A percentile compares a stretch with the other conserved stretches of the same genome.
These are phyloP conservation scores for Stylophora pistillata DNA, from an alignment of 64 coral and sea anemone species.

Conservation along the genomic window DNA sequence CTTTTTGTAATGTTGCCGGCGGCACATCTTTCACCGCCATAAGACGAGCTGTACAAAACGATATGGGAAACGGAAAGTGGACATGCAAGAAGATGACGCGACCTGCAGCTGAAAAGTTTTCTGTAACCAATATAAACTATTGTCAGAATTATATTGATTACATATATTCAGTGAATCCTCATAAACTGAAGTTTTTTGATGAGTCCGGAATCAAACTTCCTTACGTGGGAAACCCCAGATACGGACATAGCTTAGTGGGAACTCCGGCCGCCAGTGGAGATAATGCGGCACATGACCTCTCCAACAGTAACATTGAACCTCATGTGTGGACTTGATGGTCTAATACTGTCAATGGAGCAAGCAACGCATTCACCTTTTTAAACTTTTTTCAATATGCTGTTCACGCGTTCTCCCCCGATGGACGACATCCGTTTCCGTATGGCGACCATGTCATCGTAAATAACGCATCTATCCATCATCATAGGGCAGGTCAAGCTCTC, in stretches of 20 bases:
- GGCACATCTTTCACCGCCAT: background rate
- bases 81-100: slow-evolving; percentile 10
- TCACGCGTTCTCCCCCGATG: background rate
- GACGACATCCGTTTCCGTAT: background rate
- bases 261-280: too few species aligned
- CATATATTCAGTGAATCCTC: background rate
- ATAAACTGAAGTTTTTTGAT: too few species aligned
- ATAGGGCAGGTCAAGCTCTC: slow-evolving; percentile 5
- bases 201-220: too few species aligned
- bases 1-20: background rate
- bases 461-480: slow-evolving; percentile 4
- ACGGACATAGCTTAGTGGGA: too few species aligned
- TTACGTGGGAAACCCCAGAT: too few species aligned
- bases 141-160: slow-evolving; percentile 3
- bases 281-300: too few species aligned
- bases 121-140: slow-evolving; percentile 12
- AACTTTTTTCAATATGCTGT: background rate
- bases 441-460: background rate
- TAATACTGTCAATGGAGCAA: slow-evolving; percentile 18
- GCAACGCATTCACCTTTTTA: slow-evolving; percentile 17
- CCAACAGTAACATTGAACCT: slow-evolving; percentile 16
- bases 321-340: slow-evolving; percentile 8
- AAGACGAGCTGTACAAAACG: too few species aligned
- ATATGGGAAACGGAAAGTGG: slow-evolving; percentile 15
- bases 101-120: background rate